These are phyloP conservation scores for Atta cephalotes DNA, from an alignment of 1,140 invertebrate genomes.

Conservation along the genomic window DNA sequence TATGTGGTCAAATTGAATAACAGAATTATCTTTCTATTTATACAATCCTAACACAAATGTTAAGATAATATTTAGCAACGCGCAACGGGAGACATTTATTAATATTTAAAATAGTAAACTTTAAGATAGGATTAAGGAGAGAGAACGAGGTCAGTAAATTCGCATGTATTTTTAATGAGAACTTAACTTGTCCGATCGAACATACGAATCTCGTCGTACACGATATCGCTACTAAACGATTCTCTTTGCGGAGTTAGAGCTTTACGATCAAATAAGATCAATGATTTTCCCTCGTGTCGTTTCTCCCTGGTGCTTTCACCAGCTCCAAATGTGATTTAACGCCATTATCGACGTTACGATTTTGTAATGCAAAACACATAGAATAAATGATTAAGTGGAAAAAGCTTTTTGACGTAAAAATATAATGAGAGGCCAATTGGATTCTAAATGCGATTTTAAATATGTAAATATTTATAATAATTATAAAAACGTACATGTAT, in stretches of 20 bases:
- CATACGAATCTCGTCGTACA: constrained; percentile 28
- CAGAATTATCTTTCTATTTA: not conserved
- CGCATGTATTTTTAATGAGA: constrained; percentile 64
- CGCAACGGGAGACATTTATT: not conserved
- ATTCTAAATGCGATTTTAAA: not conserved
- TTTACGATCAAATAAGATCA: constrained; percentile 69
- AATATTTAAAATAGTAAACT: not conserved
- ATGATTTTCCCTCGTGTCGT: constrained; percentile 39
- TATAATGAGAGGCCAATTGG: not conserved
- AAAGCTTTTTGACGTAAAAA: not conserved
- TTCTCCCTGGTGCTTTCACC: constrained; percentile 33
- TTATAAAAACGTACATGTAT: not conserved
- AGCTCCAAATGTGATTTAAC: constrained; percentile 41
- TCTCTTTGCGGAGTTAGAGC: constrained; percentile 66
- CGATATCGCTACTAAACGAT: constrained; percentile 68
- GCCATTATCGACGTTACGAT: constrained; percentile 15
- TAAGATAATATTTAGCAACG: constrained; percentile 10
- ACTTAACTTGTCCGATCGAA: constrained; percentile 66
- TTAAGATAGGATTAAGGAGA: constrained; percentile 26
- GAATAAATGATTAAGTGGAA: not conserved
- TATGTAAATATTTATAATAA: not conserved
- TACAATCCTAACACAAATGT: not conserved
- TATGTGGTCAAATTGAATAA: not conserved
- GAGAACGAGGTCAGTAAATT: constrained; percentile 12
- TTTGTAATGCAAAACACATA: constrained; percentile 1